Conservation (phyloP, 2,113 vertebrate species). For the Lampris incognitus region DNA sequence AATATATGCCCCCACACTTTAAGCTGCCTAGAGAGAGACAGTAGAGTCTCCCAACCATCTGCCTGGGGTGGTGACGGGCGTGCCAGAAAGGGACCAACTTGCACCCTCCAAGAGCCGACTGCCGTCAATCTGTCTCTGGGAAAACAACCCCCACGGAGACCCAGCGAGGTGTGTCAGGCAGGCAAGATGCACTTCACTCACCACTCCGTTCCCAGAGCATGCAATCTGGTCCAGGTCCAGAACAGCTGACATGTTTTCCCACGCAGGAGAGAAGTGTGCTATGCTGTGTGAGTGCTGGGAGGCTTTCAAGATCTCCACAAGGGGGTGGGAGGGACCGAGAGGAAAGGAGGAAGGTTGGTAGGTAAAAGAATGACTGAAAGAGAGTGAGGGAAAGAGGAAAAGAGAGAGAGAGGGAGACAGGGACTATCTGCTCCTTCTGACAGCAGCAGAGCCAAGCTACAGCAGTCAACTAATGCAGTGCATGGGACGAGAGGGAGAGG, state of each 20-base stretch:
- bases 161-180: slow-evolving; percentile 55
- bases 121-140: slow-evolving; percentile 25
- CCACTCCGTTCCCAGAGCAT: slow-evolving; percentile 80
- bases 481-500: slow-evolving; percentile 26
- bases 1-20: slow-evolving; percentile 30
- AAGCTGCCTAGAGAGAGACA: slow-evolving; percentile 36
- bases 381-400: slow-evolving; percentile 60
- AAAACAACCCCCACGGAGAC: slow-evolving; percentile 38
- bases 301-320: slow-evolving; percentile 71
- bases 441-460: neutral
- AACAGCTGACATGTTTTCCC: slow-evolving; percentile 83
- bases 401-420: slow-evolving; percentile 36
- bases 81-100: slow-evolving; percentile 35
- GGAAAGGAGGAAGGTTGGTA: slow-evolving; percentile 16
- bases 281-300: slow-evolving; percentile 69
- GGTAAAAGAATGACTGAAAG: slow-evolving; percentile 43
- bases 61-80: slow-evolving; percentile 38
- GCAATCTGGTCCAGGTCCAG: slow-evolving; percentile 84
- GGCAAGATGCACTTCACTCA: slow-evolving; percentile 75
- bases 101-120: slow-evolving; percentile 34
- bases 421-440: slow-evolving; percentile 5
- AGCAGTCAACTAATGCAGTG: slow-evolving; percentile 30
- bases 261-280: slow-evolving; percentile 72
- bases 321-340: slow-evolving; percentile 30
- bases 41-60: slow-evolving; percentile 16